phyloP scores from a whole-genome alignment of 2,797 vertebrate species.

The Gallinago stenura region DNA sequence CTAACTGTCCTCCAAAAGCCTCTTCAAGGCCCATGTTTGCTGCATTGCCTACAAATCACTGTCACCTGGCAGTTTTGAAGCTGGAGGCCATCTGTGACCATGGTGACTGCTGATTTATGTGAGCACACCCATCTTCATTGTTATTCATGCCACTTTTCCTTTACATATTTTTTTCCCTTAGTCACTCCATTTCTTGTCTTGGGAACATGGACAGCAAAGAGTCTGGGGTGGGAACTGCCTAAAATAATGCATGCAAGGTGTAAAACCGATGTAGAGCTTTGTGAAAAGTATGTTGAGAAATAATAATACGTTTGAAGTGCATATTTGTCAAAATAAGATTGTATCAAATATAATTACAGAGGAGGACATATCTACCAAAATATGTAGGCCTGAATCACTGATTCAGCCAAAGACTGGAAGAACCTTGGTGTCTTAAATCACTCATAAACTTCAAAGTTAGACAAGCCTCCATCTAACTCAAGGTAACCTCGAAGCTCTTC shows the following conservation, averaged over 20 bases:
- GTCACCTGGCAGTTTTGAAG: background rate
- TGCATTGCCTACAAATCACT: constrained; percentile 48
- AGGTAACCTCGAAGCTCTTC: background rate
- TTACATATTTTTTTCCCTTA: constrained; percentile 11
- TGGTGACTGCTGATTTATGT: constrained; percentile 44
- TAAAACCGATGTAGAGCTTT: background rate
- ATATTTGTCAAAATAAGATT: background rate
- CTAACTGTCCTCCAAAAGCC: background rate
- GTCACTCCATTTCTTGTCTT: constrained; percentile 7
- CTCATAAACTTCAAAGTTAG: background rate
- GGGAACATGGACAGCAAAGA: background rate
- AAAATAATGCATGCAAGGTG: background rate
- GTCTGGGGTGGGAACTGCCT: background rate
- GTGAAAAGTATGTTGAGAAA: background rate
- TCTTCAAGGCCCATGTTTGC: background rate
- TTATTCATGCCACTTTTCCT: constrained; percentile 37
- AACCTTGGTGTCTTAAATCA: background rate
- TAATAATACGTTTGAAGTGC: background rate
- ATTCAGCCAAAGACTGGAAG: background rate
- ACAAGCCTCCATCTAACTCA: background rate
- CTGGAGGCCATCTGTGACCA: constrained; percentile 45
- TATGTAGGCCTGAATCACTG: background rate
- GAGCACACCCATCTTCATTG: constrained; percentile 22
- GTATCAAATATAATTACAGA: background rate
- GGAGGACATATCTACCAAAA: background rate